Evolutionary conservation across 2,888 invertebrate species (phyloP), one percentile per base, ranked within the genome.

Genomic region (Zygothrica quintamaculata): DNA sequence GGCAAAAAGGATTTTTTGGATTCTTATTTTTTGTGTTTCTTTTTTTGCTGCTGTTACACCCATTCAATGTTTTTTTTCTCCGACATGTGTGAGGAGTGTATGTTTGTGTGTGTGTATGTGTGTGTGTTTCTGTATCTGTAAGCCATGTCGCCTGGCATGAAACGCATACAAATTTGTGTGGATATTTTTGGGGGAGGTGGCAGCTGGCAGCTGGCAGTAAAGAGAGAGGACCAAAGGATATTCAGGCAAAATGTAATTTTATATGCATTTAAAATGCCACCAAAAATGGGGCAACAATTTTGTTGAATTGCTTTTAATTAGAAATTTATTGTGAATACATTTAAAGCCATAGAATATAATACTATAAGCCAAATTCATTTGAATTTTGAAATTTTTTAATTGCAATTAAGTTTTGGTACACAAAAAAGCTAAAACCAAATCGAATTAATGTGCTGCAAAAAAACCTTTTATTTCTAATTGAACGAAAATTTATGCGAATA

Each of bases 271-370:
- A 56, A 67, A 65, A 73, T 74, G 71, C 57, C 36, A 12, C 25
- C 3, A 9, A 37, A 61, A 67, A 77, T 52, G 47, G 58, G 59
- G 36, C 42, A 48, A 25, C 61, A 37, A 61, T 59, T 68, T 60
- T 44, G 51, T 57, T 66, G 58, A 84, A 71, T 77, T 52, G 65
- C 59, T 59, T 76, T 80, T 66, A 61, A 81, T 80, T 69, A 65
- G 52, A 39, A 42, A 47, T 68, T 74, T 60, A 61, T 62, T 52
- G 53, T 42, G 25, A 13, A 37, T 16, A 33, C 8, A 33, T 22
- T 5, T 22, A 48, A 40, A 43, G 34, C 11, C 34, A 29, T 40
- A 11, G 25, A 8, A 5, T 29, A 1, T 29, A 1, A 29, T 5
- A 8, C n/a, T 29, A 9, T 8, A 9, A n/a, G 8, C 4, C 26